These are phyloP conservation scores for Cygnus olor DNA, from an alignment of 2,797 vertebrate genomes.

Conservation along the genomic window DNA sequence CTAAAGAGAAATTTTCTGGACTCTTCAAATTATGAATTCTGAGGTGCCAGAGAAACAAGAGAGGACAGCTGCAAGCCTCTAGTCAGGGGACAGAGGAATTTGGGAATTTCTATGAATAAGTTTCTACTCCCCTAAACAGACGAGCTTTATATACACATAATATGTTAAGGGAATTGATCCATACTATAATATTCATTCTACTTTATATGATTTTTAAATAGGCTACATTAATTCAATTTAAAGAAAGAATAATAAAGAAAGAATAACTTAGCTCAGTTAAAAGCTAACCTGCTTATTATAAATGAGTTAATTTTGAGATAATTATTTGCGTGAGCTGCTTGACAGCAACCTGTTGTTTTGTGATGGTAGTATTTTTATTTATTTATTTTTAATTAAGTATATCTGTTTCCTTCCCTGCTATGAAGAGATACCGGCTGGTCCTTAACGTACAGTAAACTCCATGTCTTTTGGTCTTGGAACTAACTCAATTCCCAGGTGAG, in stretches of 20 bases:
- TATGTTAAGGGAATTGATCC: background rate
- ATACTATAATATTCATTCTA: background rate
- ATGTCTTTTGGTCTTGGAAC: background rate
- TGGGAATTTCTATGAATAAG: background rate
- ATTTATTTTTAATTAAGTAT: background rate
- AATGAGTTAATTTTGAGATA: background rate
- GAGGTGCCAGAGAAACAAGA: background rate
- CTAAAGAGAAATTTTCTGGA: background rate
- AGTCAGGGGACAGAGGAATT: background rate
- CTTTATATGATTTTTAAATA: background rate
- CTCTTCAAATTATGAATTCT: background rate
- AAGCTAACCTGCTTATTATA: background rate
- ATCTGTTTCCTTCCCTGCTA: background rate
- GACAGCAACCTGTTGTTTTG: background rate
- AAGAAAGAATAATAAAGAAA: background rate
- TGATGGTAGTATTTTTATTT: background rate
- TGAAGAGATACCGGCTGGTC: background rate
- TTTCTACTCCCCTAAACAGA: background rate
- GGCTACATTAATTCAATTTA: background rate
- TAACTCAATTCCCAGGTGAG: background rate
- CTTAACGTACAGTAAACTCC: background rate
- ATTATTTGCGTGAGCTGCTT: background rate
- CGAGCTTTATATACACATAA: background rate
- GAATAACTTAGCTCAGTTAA: background rate
- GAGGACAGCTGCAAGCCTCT: background rate